Evolutionary conservation across 2,888 invertebrate species (phyloP), one percentile per base, ranked within the genome.

Genomic region (Hydraecia micacea): DNA sequence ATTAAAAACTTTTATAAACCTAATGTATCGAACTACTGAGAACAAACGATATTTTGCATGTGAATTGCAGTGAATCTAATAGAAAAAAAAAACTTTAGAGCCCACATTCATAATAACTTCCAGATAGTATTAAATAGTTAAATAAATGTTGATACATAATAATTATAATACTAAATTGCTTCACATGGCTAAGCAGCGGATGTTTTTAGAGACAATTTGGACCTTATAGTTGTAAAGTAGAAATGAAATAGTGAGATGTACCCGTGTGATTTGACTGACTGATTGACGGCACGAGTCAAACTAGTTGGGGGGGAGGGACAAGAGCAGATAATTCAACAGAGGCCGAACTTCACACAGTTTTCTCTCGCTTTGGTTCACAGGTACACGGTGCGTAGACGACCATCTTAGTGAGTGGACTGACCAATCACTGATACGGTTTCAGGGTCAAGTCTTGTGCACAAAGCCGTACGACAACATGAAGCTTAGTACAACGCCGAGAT

Each of bases 261-360:
- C 81, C 75, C 55, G 73, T 77, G 69, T 82, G 55, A n/a, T 11
- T 55, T 55, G 55, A 55, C 55, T 55, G n/a, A 4, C 63, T 83
- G 81, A 81, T 77, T 84, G 77, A 73, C 39, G 71, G 71, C 85
- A 88, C 88, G 42, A 79, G 78, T 80, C 11, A 67, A 83, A 88
- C 87, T 62, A 78, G 86, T 89, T 85, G 11, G 18, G 11, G 46
- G 78, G 13, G 71, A 79, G 67, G 25, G 9, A 66, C 49, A 66
- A 60, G 80, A 80, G 67, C 75, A 66, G 49, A 70, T 75, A 79
- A 65, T 46, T 28, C 7, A 52, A 36, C 60, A 67, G 60, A 80
- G 52, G 55, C 11, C 36, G 15, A 66, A 70, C 42, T 39, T 21
- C 52, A 46, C 3, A 72, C 25, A 62, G 62, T 68, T 25, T 18